A percentile compares a stretch with the other conserved stretches of the same genome.
These are phyloP conservation scores for Leptatherina wallacei DNA, from an alignment of 2,797 vertebrate species.

Conservation along the genomic window DNA sequence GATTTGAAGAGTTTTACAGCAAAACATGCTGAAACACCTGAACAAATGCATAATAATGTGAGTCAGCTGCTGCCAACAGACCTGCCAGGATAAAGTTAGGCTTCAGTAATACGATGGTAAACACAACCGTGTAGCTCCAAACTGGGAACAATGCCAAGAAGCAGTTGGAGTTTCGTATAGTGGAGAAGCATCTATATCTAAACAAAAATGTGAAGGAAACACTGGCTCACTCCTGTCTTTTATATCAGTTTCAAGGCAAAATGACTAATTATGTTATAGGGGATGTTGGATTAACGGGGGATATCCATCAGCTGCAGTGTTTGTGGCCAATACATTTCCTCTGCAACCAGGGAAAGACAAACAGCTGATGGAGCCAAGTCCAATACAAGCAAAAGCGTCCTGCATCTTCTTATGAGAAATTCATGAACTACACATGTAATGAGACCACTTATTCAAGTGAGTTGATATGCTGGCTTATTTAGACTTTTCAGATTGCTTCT, in stretches of 20 bases:
- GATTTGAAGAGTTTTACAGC: slow-evolving; percentile 98
- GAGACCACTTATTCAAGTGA: neutral
- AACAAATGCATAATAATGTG: slow-evolving; percentile 59
- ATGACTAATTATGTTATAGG: neutral
- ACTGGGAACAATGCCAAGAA: slow-evolving; percentile 20
- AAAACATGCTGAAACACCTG: slow-evolving; percentile 95
- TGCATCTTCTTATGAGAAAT: slow-evolving; percentile 8
- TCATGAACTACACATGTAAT: neutral
- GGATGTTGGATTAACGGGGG: neutral
- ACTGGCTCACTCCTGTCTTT: neutral
- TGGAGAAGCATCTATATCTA: neutral
- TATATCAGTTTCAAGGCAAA: neutral
- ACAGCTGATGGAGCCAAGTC: neutral
- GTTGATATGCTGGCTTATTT: neutral
- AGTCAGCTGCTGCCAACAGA: slow-evolving; percentile 66
- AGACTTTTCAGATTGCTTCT: neutral
- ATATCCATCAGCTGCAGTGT: neutral
- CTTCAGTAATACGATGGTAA: slow-evolving; percentile 47
- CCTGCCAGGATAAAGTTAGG: slow-evolving; percentile 61
- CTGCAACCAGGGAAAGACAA: neutral
- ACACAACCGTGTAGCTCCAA: slow-evolving; percentile 44
- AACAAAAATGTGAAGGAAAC: neutral
- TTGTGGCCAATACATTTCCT: neutral
- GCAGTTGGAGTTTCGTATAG: slow-evolving; percentile 6
- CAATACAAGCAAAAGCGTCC: neutral